These are phyloP conservation scores for Suricata suricatta DNA, from an alignment of 2,113 vertebrate genomes.

Conservation along the genomic window DNA sequence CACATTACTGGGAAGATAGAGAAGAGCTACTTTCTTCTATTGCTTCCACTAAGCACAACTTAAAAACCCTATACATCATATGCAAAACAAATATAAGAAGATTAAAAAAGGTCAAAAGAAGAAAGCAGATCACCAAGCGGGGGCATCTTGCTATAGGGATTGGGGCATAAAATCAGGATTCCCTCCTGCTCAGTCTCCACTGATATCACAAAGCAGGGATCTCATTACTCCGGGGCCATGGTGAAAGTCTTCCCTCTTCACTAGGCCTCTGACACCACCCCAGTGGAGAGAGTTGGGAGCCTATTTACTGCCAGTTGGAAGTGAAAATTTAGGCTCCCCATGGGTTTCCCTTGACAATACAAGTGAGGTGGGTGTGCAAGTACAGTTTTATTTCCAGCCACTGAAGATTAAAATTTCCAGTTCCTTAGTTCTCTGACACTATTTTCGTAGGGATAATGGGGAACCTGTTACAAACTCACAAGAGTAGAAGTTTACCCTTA, in stretches of 20 bases:
- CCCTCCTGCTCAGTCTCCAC: background rate
- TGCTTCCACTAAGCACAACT: background rate
- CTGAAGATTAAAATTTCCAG: background rate
- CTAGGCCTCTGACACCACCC: background rate
- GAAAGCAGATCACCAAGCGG: rapidly evolving
- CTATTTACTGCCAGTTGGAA: background rate
- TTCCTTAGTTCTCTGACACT: background rate
- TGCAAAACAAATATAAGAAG: background rate
- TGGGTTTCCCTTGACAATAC: background rate
- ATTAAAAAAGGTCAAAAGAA: background rate
- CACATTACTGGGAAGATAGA: background rate
- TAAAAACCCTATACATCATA: background rate
- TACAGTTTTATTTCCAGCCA: background rate
- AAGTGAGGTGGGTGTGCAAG: background rate
- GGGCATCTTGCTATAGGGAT: background rate
- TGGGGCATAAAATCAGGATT: background rate
- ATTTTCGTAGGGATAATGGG: background rate
- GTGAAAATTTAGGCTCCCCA: background rate
- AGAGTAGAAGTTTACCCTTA: background rate
- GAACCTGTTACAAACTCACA: background rate
- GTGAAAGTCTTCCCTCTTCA: background rate
- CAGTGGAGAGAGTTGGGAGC: background rate
- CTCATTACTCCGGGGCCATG: background rate
- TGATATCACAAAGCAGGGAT: background rate
- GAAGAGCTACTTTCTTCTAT: background rate